Evolutionary conservation across 2,113 vertebrate genomes (phyloP).

Genomic region (Condylura cristata): DNA sequence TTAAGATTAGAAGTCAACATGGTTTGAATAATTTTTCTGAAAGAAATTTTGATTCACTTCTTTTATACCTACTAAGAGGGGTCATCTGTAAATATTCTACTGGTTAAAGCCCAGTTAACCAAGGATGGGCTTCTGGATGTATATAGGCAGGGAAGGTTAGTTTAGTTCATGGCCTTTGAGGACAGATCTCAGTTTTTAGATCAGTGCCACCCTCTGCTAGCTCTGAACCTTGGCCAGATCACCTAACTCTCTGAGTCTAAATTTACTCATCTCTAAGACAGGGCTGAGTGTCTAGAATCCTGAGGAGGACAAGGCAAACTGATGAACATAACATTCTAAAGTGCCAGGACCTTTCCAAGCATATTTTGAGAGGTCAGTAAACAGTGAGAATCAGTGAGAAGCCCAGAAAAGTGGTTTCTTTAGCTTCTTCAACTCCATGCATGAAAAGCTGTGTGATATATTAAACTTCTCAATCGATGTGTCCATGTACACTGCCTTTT

Average conservation of each 20-base stretch:
- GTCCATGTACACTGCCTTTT: constrained; percentile 40
- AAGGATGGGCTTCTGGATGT: too few species aligned
- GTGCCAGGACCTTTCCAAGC: background rate
- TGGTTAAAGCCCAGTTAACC: too few species aligned
- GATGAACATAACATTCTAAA: background rate
- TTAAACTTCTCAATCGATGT: constrained; percentile 24
- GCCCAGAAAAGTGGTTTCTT: background rate
- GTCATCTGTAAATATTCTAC: background rate
- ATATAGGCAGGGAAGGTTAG: too few species aligned
- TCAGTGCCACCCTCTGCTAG: background rate
- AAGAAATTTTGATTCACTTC: background rate
- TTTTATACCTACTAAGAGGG: background rate
- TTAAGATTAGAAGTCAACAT: background rate
- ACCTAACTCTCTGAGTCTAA: background rate
- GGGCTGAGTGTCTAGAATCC: background rate
- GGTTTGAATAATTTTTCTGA: background rate
- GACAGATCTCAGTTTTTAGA: background rate
- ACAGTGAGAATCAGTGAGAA: background rate
- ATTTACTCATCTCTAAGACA: background rate
- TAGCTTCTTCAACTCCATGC: background rate
- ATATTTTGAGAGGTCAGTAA: background rate
- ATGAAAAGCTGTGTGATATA: background rate
- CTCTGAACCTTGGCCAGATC: background rate
- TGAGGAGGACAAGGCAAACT: background rate
- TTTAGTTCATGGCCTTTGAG: background rate